phyloP scores from a whole-genome alignment of 2,797 vertebrate genomes.

The Enteromius argenteus region DNA sequence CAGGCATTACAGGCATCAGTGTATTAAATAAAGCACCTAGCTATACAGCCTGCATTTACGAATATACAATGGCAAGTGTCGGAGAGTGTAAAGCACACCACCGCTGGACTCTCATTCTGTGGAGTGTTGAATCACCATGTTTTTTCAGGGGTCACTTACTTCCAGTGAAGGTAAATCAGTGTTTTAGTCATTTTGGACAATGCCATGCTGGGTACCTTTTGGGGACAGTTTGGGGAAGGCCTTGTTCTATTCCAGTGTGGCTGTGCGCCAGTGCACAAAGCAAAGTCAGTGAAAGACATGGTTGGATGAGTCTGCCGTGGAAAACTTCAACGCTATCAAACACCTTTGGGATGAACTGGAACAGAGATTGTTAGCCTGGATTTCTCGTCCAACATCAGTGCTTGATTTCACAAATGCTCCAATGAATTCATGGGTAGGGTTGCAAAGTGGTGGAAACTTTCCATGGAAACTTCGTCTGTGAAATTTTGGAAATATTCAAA shows the following conservation, averaged over 20 bases:
- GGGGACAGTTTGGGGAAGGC: neutral
- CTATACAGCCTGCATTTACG: too few species aligned
- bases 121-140: neutral
- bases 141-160: neutral
- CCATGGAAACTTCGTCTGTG: too few species aligned
- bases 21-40: too few species aligned
- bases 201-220: neutral
- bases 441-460: too few species aligned
- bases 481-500: too few species aligned
- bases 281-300: neutral
- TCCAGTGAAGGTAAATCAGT: neutral
- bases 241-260: neutral
- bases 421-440: too few species aligned
- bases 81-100: too few species aligned
- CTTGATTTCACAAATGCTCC: neutral
- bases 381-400: neutral
- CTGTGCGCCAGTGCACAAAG: neutral
- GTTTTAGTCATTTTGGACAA: neutral
- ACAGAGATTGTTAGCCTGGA: neutral
- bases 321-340: neutral
- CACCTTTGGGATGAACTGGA: neutral
- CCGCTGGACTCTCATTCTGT: too few species aligned
- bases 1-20: too few species aligned
- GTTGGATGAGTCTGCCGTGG: neutral
- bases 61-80: too few species aligned